phyloP scores from a whole-genome alignment of 2,797 vertebrate species.

The Protonibea diacanthus region DNA sequence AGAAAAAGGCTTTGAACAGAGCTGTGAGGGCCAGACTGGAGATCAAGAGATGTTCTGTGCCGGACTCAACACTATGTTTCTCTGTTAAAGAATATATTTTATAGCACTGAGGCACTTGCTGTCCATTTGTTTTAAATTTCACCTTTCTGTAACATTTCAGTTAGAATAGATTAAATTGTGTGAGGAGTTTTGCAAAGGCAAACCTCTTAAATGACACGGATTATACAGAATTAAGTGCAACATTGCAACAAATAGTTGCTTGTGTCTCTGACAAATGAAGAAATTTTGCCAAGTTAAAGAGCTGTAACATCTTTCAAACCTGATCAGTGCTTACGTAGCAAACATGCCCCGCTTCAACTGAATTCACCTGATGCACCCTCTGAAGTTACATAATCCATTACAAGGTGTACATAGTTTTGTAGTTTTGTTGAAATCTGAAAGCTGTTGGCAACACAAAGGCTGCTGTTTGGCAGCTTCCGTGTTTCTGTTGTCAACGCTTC shows the following conservation, averaged over 20 bases:
- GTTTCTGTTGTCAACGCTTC: neutral
- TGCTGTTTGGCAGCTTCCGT: neutral
- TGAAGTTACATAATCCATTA: neutral
- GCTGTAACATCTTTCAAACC: neutral
- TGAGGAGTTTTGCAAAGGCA: neutral
- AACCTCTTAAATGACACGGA: neutral
- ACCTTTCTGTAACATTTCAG: neutral
- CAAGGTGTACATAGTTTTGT: neutral
- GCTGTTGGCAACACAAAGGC: constrained; percentile 1
- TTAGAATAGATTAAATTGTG: neutral
- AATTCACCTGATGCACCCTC: neutral
- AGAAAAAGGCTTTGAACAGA: neutral
- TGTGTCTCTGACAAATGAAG: neutral
- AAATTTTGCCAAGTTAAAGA: neutral
- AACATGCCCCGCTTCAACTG: neutral
- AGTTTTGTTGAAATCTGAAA: neutral
- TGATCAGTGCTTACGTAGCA: neutral
- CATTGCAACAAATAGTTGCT: neutral
- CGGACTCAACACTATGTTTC: neutral
- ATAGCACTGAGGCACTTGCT: neutral
- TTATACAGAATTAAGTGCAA: neutral
- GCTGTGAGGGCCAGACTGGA: neutral
- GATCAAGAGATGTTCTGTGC: neutral
- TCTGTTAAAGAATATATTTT: neutral
- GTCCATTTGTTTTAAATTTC: neutral